A percentile compares a stretch with the other conserved stretches of the same genome.
These are phyloP conservation scores for Choloepus didactylus DNA, from an alignment of 2,797 vertebrate genomes.

Conservation along the genomic window DNA sequence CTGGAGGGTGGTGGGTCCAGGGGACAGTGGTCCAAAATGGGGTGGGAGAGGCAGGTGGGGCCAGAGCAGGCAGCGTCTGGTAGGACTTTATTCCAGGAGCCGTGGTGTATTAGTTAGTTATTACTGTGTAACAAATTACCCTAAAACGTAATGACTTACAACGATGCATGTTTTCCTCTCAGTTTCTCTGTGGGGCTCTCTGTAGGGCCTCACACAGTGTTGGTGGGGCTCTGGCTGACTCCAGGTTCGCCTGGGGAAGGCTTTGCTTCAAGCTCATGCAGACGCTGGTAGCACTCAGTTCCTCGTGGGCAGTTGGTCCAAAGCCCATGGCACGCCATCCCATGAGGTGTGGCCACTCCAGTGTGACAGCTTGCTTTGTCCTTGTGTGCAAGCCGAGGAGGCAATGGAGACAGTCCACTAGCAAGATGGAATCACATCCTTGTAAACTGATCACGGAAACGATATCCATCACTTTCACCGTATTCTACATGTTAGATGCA, in stretches of 20 bases:
- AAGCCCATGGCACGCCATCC: too few relatives aligned
- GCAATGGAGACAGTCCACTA: neutral
- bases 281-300: neutral
- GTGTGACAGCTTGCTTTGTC: too few relatives aligned
- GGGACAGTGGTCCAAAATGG: neutral
- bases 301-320: neutral
- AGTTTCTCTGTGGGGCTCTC: neutral
- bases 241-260: neutral
- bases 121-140: slow-evolving; percentile 31
- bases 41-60: neutral
- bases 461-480: neutral
- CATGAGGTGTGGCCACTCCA: too few relatives aligned
- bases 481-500: neutral
- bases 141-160: neutral
- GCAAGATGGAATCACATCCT: neutral
- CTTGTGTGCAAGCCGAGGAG: neutral
- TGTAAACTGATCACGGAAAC: neutral
- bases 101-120: neutral
- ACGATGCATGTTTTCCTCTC: neutral
- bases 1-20: neutral
- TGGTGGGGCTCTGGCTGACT: neutral
- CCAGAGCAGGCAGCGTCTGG: neutral
- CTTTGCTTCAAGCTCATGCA: accelerated
- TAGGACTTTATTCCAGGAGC: neutral
- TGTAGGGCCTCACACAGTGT: neutral